Conservation (phyloP, 1,140 invertebrate species). For the Zaprionus camerounensis region DNA sequence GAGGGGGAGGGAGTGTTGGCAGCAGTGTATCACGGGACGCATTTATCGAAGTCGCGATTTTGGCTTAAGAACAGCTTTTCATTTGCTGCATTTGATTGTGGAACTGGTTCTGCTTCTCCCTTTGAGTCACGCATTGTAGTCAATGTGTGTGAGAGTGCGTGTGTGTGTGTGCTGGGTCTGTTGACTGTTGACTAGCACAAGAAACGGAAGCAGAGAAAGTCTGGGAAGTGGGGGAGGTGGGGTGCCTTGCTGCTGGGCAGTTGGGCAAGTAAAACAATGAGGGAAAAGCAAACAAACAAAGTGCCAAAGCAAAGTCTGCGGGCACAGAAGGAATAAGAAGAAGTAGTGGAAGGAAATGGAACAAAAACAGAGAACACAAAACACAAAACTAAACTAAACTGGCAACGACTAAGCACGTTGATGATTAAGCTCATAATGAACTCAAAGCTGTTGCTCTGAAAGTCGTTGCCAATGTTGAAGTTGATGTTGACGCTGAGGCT, state of each 20-base stretch:
- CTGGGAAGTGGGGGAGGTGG: constrained; percentile 4
- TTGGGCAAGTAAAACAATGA: constrained; percentile 38
- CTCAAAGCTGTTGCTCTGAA: not conserved
- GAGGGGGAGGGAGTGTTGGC: not conserved
- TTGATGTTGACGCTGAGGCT: not conserved
- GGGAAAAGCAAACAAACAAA: constrained; percentile 32
- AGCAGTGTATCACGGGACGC: not conserved
- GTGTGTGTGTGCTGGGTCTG: not conserved
- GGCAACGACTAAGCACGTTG: not conserved
- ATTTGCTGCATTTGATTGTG: constrained; percentile 2
- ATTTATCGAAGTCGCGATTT: constrained; percentile 7
- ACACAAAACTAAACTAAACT: constrained; percentile 20
- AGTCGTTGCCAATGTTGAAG: not conserved
- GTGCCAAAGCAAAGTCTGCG: constrained; percentile 66
- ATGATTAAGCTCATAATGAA: constrained; percentile 16
- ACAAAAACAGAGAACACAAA: constrained; percentile 20
- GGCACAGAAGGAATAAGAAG: constrained; percentile 26
- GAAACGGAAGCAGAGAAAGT: constrained; percentile 4
- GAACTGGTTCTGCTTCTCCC: not conserved
- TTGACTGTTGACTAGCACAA: not conserved
- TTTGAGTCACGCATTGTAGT: not conserved
- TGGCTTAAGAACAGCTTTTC: constrained; percentile 23
- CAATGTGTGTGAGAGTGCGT: not conserved
- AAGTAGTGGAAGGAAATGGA: constrained; percentile 22
- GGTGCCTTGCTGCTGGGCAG: not conserved